phyloP scores from a whole-genome alignment of 2,113 vertebrate species.

The Spea multiplicata region DNA sequence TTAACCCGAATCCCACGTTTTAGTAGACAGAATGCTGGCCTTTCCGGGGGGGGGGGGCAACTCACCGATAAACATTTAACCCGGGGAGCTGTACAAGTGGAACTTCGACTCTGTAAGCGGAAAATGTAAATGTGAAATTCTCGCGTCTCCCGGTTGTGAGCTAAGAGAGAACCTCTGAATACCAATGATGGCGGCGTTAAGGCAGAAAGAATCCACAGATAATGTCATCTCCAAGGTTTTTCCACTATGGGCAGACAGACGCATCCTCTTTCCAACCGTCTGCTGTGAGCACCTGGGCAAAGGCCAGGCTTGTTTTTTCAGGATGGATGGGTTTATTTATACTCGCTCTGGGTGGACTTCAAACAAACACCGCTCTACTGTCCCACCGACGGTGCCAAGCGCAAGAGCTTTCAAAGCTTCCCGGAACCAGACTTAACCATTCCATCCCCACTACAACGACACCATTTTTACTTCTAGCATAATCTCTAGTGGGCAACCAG shows the following conservation, averaged over 20 bases:
- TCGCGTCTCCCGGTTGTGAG: neutral
- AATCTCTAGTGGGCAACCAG: too few relatives aligned
- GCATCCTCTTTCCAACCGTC: neutral
- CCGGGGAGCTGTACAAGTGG: too few relatives aligned
- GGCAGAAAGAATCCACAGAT: neutral
- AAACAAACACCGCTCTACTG: neutral
- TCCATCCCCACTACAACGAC: neutral
- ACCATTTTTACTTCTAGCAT: too few relatives aligned
- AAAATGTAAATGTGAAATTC: too few relatives aligned
- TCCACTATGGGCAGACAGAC: neutral
- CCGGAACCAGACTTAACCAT: neutral
- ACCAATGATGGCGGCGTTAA: neutral
- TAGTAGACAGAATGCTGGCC: too few relatives aligned
- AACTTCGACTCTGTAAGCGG: too few relatives aligned
- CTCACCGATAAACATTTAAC: too few relatives aligned
- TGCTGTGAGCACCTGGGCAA: neutral
- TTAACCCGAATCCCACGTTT: too few relatives aligned
- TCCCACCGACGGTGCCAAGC: slow-evolving; percentile 48
- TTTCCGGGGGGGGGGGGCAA: too few relatives aligned
- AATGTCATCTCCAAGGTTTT: neutral
- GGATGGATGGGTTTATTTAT: slow-evolving; percentile 7
- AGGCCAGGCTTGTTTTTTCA: neutral
- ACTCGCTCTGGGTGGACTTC: neutral
- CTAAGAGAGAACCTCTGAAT: neutral
- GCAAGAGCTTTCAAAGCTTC: neutral